Evolutionary conservation across 2,113 vertebrate genomes (phyloP).

Genomic region (Sapajus apella): DNA sequence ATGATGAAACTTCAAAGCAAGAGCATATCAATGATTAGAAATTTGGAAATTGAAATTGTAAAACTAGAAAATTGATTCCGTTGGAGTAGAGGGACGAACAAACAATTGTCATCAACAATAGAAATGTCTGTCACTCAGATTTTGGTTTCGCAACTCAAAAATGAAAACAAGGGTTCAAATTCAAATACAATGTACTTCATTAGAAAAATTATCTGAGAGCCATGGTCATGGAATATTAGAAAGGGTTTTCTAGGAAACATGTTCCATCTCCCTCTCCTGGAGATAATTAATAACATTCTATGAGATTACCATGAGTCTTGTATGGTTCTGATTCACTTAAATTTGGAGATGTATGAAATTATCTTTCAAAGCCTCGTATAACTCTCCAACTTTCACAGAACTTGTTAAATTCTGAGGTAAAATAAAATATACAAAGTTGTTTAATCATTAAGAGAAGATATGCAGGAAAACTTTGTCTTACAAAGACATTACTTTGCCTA

Average conservation of each 20-base stretch:
- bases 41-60: background rate
- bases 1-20: background rate
- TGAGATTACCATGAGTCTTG: background rate
- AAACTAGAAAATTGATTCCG: background rate
- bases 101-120: background rate
- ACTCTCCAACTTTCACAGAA: background rate
- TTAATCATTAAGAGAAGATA: background rate
- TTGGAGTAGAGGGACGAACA: conserved; percentile 13
- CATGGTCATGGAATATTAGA: background rate
- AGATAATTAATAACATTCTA: background rate
- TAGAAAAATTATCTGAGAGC: background rate
- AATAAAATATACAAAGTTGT: background rate
- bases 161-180: background rate
- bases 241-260: background rate
- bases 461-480: background rate
- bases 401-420: conserved; percentile 14
- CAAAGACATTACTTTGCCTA: background rate
- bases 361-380: background rate
- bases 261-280: background rate
- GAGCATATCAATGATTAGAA: background rate
- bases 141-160: background rate
- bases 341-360: background rate
- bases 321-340: background rate
- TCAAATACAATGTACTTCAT: background rate
- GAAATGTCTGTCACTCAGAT: background rate